phyloP scores from a whole-genome alignment of 2,797 vertebrate species.

The Agapornis canus region DNA sequence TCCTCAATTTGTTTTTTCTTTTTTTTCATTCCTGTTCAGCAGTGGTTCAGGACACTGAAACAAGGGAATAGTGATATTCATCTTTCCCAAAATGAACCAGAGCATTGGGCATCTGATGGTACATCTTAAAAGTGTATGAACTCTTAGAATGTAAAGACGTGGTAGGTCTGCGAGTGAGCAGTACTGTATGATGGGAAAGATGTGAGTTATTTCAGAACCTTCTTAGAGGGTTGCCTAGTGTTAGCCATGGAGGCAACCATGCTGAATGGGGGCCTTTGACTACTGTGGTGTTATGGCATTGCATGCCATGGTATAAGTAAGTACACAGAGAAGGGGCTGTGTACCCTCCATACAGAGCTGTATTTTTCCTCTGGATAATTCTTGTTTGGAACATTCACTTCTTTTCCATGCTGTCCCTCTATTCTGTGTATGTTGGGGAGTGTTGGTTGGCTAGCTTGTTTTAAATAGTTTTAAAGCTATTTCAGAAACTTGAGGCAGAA shows the following conservation, averaged over 20 bases:
- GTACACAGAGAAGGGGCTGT: not conserved
- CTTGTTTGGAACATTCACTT: not conserved
- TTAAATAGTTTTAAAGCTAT: not conserved
- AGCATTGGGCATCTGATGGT: not conserved
- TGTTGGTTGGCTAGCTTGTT: not conserved
- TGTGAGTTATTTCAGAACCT: not conserved
- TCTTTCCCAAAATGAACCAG: not conserved
- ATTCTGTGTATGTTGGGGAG: rapidly evolving
- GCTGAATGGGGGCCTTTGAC: not conserved
- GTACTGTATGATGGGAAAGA: not conserved
- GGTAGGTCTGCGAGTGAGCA: not conserved
- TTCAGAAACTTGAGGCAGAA: not conserved
- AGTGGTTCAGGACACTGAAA: not conserved
- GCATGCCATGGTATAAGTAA: not conserved
- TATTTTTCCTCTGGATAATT: not conserved
- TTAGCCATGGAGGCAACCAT: not conserved
- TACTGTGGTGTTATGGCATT: not conserved
- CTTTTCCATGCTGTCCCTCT: rapidly evolving
- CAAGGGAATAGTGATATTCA: not conserved
- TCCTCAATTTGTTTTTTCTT: not conserved
- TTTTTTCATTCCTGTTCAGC: not conserved
- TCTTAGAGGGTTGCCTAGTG: not conserved
- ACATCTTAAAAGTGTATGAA: not conserved
- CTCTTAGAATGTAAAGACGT: not conserved
- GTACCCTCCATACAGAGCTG: not conserved